Base-by-base conservation (phyloP, 2,113 vertebrate species). In the Sander lucioperca region DNA sequence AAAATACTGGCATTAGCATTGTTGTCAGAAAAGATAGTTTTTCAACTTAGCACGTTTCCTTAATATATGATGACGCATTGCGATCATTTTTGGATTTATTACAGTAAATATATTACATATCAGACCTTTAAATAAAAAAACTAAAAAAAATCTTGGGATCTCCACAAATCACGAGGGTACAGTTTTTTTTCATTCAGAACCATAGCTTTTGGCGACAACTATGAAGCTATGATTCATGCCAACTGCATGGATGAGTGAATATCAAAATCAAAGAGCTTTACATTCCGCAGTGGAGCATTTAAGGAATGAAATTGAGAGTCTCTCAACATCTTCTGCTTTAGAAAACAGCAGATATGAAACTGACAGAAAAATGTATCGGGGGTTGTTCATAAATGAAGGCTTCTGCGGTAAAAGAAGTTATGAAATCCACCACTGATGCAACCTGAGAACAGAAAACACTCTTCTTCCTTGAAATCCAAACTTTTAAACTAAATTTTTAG, bases 351-450 rank as follows among this genome's bases (percentile, higher is more conserved):
- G 33, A 70, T 33, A 67, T 30, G 54, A 67, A 76, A 76, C 50
- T 58, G 48, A 76, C 47, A 59, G 27, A 39, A 59, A 65, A 51
- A 77, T 36, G 5, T 25, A 70, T 70, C 64, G 10, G 58, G 23
- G 69, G 62, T 50, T 54, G 27, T 50, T 71, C 33, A 43, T 78
- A 72, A 77, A 78, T 78, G 8, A 16, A 43, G 11, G 50, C 50
- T 84, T 62, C 66, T 56, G 39, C 39, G 18, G 33, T 48, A 70
- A 56, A 84, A 71, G 57, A 79, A 64, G 75, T 85, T 85, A 77
- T 82, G 83, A 85, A 88, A 88, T 82, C 56, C 43, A 59, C 54
- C 51, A 12, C 56, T 76, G 62, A 85, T 67, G 76, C 56, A 51
- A 62, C 66, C 36, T 51, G 27, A 48, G 83, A 69, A 85, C 23